Conservation (phyloP, 2,797 vertebrate genomes). For the Scolopax rusticola region DNA sequence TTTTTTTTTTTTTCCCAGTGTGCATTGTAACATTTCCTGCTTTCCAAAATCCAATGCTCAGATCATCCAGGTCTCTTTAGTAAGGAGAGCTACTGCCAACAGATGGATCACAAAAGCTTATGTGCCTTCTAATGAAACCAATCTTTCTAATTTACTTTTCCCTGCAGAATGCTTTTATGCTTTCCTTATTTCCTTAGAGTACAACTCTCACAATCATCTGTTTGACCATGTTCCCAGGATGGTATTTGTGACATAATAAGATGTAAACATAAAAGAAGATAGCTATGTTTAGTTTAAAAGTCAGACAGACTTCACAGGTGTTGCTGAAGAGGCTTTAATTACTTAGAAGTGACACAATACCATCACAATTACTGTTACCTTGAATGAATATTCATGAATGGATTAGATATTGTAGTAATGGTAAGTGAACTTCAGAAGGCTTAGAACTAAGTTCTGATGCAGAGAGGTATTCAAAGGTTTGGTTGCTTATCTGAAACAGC, state of each 20-base stretch:
- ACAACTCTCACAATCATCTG: conserved; percentile 65
- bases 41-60: conserved; percentile 38
- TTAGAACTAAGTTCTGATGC: not conserved
- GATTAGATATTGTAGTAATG: not conserved
- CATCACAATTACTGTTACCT: conserved; percentile 6
- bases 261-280: conserved; percentile 60
- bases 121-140: conserved; percentile 68
- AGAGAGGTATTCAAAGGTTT: not conserved
- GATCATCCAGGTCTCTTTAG: conserved; percentile 53
- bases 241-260: conserved; percentile 60
- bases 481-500: not conserved
- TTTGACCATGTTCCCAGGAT: conserved; percentile 59
- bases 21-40: conserved; percentile 41
- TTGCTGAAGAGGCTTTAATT: conserved; percentile 42
- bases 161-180: conserved; percentile 57
- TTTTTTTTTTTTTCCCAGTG: not conserved
- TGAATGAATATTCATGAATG: conserved; percentile 62
- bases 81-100: conserved; percentile 50
- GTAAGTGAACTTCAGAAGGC: not conserved
- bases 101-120: conserved; percentile 71
- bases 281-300: conserved; percentile 47
- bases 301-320: conserved; percentile 54
- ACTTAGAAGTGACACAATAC: conserved; percentile 39
- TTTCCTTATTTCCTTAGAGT: conserved; percentile 48
- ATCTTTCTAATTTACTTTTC: conserved; percentile 73